Evolutionary conservation across 2,888 invertebrate genomes (phyloP).

Genomic region (Acronicta psi): DNA sequence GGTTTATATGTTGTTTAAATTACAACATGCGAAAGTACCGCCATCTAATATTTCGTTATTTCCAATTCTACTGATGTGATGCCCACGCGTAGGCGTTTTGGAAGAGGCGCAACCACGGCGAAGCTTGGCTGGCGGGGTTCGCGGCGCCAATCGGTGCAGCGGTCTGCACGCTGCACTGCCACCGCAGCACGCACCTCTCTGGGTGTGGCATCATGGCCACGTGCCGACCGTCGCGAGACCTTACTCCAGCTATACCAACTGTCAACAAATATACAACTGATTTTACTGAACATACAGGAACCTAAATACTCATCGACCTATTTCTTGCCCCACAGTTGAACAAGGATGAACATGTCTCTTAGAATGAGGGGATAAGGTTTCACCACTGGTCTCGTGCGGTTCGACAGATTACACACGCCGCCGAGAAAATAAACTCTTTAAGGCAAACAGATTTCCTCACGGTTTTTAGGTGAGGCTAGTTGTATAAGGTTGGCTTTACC

Average conservation of each 20-base stretch:
- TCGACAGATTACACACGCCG: too few species aligned
- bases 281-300: too few species aligned
- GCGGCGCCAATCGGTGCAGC: conserved; percentile 73
- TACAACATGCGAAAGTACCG: neutral
- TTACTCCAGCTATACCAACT: conserved; percentile 96
- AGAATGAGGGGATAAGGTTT: too few species aligned
- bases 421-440: too few species aligned
- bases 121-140: conserved; percentile 87
- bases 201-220: conserved; percentile 99
- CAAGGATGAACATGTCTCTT: too few species aligned
- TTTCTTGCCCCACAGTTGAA: too few species aligned
- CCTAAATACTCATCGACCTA: too few species aligned
- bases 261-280: conserved; percentile 26
- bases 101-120: conserved; percentile 98
- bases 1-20: too few species aligned
- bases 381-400: too few species aligned
- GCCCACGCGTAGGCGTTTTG: conserved; percentile 95
- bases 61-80: conserved; percentile 64
- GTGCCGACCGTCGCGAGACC: conserved; percentile 97
- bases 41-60: neutral
- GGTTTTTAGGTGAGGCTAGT: too few species aligned
- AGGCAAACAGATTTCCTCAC: too few species aligned
- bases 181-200: conserved; percentile 96
- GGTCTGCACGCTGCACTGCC: conserved; percentile 95
- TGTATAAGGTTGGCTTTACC: too few species aligned